phyloP scores from a whole-genome alignment of 2,888 invertebrate genomes.

The Brachyptera putata region DNA sequence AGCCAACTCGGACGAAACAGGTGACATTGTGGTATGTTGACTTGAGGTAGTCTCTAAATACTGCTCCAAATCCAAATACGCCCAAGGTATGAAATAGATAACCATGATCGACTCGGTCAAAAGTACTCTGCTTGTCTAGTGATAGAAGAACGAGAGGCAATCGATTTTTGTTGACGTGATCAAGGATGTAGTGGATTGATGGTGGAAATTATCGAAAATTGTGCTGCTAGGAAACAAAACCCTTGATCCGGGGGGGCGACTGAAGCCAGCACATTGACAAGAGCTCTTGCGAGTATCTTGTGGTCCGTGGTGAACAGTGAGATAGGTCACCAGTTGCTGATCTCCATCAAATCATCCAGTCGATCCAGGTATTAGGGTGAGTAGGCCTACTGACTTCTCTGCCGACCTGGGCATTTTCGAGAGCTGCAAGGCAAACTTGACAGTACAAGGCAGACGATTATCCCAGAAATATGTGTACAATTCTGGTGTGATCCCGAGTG shows the following conservation, averaged over 20 bases:
- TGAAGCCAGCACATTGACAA: not conserved
- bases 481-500: too few species aligned
- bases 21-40: conserved; percentile 6
- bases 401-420: too few species aligned
- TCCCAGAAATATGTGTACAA: too few species aligned
- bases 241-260: conserved; percentile 14
- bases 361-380: too few species aligned
- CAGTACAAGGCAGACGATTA: too few species aligned
- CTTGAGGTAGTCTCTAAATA: not conserved
- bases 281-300: conserved; percentile 15
- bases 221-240: conserved; percentile 4
- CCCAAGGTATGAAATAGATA: conserved; percentile 9
- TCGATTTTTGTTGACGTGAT: not conserved
- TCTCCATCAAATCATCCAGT: too few species aligned
- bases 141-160: conserved; percentile 7
- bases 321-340: conserved; percentile 23
- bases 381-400: too few species aligned
- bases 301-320: conserved; percentile 17
- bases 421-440: too few species aligned
- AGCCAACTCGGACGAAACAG: not conserved
- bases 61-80: not conserved
- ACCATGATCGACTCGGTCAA: conserved; percentile 18
- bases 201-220: conserved; percentile 12
- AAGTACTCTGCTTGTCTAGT: conserved; percentile 14
- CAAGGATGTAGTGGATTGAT: conserved; percentile 10